phyloP scores from a whole-genome alignment of 53 echinoderm and acorn worm genomes.

The Holothuria leucospilota region DNA sequence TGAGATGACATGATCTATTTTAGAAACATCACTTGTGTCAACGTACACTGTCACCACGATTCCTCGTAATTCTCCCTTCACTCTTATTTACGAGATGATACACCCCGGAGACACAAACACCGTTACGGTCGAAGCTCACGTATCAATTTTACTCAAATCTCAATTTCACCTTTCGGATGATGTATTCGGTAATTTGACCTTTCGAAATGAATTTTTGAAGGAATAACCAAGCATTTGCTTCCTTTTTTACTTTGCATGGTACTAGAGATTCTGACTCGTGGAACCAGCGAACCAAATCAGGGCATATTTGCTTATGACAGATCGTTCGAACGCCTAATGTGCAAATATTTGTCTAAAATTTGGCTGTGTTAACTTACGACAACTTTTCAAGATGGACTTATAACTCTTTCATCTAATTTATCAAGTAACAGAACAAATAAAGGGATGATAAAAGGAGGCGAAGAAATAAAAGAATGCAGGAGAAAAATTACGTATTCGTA shows the following conservation, averaged over 20 bases:
- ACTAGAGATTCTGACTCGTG: neutral
- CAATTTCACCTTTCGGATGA: neutral
- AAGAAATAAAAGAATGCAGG: too few species aligned
- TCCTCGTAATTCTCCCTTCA: too few species aligned
- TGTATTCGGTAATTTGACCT: conserved; percentile 19
- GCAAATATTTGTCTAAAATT: conserved; percentile 16
- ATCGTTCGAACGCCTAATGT: conserved; percentile 1
- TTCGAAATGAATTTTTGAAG: neutral
- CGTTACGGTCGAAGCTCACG: conserved; percentile 6
- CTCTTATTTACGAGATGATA: conserved; percentile 22
- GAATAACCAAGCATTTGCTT: neutral
- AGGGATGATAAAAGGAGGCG: too few species aligned
- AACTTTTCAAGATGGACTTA: too few species aligned
- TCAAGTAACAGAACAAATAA: too few species aligned
- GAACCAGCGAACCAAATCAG: neutral
- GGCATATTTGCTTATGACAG: conserved; percentile 26
- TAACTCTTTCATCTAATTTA: too few species aligned
- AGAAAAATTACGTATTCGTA: too few species aligned
- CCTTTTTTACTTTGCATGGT: neutral
- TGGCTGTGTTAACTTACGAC: too few species aligned
- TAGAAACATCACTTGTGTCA: too few species aligned
- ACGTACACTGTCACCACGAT: too few species aligned
- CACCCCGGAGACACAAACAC: neutral
- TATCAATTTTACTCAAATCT: conserved; percentile 5
- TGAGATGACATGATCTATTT: too few species aligned